Base-by-base conservation (phyloP, 1,140 invertebrate species). In the Scaptomyza graminum region DNA sequence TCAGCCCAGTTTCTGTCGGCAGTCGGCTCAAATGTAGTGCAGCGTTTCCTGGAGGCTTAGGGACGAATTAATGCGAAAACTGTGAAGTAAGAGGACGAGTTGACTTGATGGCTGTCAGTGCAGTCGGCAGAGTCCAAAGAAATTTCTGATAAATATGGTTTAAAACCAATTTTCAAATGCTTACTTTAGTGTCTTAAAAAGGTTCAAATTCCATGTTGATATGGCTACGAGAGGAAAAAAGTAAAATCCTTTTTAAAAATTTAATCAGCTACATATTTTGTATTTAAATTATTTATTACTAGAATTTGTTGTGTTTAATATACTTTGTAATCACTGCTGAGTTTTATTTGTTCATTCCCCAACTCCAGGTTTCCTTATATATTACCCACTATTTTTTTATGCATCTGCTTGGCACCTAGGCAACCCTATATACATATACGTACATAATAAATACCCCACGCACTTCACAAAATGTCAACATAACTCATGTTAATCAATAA, bases 21-120 rank as follows among this genome's bases (percentile, higher is more conserved):
- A 49, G 15, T 63, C 44, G 47, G 70, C 56, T 61, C 43, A 66
- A 66, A 60, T 67, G 46, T 60, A 51, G 49, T 50, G 50, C 67
- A 67, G 79, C 63, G 75, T 67, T 77, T 81, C 72, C 78, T 71
- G 82, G 37, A 44, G 74, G 82, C 82, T 87, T 82, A 87, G 52
- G n/a, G n/a, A 25, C 71, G 83, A 72, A 87, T 87, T 87, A 88
- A 68, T 64, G 49, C 54, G 56, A 76, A 79, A 72, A 84, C 49
- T 60, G 28, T 46, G 67, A 64, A 74, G 18, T 22, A 22, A 22
- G 31, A 64, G 44, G 43, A 65, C 51, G 13, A 66, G 56, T 78
- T 83, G 79, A 84, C 80, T 84, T 76, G 64, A 72, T 79, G 76
- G 46, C 67, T 72, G 71, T 62, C 72, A 56, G 71, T 50, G 54